These are phyloP conservation scores for Drosophila aldrichi DNA, from an alignment of 2,888 invertebrate species.

Conservation along the genomic window DNA sequence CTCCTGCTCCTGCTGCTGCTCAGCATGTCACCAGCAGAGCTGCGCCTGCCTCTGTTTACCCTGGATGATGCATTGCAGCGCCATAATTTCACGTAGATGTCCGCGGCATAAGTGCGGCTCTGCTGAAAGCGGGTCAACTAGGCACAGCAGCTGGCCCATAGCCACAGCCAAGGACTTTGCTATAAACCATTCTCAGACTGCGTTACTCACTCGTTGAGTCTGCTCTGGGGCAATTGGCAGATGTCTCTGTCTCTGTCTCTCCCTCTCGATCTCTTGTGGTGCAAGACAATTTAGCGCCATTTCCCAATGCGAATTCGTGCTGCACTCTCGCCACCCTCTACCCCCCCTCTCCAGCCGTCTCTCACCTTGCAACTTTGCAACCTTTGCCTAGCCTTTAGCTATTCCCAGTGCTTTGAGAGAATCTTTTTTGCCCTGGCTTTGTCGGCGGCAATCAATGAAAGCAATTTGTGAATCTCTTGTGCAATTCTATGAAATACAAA, in stretches of 20 bases:
- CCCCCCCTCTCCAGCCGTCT: not conserved
- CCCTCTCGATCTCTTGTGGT: not conserved
- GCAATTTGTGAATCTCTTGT: constrained; percentile 76
- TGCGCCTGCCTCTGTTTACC: constrained; percentile 56
- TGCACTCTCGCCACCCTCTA: not conserved
- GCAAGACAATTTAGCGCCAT: constrained; percentile 54
- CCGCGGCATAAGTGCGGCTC: constrained; percentile 53
- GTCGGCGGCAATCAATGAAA: constrained; percentile 75
- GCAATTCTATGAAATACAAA: constrained; percentile 67
- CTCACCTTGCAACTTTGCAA: not conserved
- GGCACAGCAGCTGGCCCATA: not conserved
- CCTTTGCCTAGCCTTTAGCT: not conserved
- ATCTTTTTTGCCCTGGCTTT: constrained; percentile 41
- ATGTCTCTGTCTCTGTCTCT: not conserved
- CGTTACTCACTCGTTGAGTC: constrained; percentile 65
- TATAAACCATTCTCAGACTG: constrained; percentile 31
- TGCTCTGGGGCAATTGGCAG: constrained; percentile 19
- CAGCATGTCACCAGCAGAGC: constrained; percentile 64
- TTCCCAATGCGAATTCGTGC: constrained; percentile 38
- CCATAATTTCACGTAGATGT: constrained; percentile 76
- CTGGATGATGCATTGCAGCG: constrained; percentile 76
- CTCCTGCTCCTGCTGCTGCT: constrained; percentile 29
- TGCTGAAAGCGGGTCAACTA: constrained; percentile 36
- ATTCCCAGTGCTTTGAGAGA: constrained; percentile 22
- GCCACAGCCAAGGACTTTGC: not conserved